Conservation (phyloP, 2,888 invertebrate species). For the Torymus tubicola region DNA sequence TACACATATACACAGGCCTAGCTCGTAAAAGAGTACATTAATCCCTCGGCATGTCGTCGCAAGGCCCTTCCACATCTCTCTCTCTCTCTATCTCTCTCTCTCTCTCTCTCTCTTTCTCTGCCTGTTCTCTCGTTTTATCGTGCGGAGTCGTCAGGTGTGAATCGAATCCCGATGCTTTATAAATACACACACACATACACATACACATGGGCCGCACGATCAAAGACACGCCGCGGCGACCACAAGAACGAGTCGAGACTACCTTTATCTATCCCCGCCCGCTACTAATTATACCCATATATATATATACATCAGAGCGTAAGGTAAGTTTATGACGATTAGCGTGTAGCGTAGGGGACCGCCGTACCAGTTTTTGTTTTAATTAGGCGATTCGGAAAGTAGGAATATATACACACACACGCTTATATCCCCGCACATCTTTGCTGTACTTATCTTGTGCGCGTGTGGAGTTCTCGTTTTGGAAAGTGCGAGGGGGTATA, state of each 20-base stretch:
- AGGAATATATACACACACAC: not conserved
- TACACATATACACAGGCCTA: not conserved
- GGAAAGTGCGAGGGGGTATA: too few species aligned
- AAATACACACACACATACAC: too few species aligned
- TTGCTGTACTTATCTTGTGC: not conserved
- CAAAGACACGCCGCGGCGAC: constrained; percentile 18
- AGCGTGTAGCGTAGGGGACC: not conserved
- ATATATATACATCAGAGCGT: too few species aligned
- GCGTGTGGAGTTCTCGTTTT: too few species aligned
- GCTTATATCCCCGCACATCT: not conserved
- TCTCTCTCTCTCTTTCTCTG: too few species aligned
- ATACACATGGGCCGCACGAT: constrained; percentile 3
- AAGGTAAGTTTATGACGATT: constrained; percentile 5
- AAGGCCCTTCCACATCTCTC: not conserved
- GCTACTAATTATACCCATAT: constrained; percentile 29
- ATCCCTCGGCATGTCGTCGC: not conserved
- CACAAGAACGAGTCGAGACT: too few species aligned
- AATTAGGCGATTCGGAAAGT: constrained; percentile 4
- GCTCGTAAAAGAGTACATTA: not conserved
- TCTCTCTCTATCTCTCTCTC: too few species aligned
- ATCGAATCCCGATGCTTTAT: constrained; percentile 43
- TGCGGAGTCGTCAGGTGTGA: constrained; percentile 56
- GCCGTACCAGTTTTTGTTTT: constrained; percentile 27
- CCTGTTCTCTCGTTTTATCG: constrained; percentile 46
- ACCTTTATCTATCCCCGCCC: not conserved